Conservation (phyloP, 2,797 vertebrate genomes). For the Poliocrania exsul region DNA sequence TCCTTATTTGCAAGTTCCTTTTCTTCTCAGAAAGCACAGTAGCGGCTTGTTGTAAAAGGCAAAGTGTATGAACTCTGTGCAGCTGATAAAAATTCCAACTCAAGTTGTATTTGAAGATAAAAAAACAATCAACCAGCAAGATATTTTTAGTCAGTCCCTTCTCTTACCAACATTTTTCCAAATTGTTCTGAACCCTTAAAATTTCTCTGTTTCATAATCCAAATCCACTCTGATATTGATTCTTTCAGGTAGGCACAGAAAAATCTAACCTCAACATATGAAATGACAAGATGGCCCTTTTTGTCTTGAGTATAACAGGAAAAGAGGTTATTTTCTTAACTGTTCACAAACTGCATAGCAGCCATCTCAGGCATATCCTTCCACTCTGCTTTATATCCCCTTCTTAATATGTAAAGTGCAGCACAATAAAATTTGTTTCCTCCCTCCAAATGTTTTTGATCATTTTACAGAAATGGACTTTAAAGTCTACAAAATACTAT, state of each 20-base stretch:
- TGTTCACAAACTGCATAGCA: not conserved
- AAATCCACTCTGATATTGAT: not conserved
- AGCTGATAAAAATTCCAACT: slow-evolving; percentile 13
- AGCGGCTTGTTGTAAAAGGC: not conserved
- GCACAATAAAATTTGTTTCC: not conserved
- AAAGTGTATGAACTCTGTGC: not conserved
- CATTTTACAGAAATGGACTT: not conserved
- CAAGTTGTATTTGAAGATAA: not conserved
- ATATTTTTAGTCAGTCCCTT: not conserved
- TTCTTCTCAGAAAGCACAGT: slow-evolving; percentile 31
- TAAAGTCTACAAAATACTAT: not conserved
- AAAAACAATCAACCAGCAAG: not conserved
- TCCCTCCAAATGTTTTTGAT: not conserved
- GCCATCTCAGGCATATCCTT: not conserved
- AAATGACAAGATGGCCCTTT: not conserved
- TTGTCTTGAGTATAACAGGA: not conserved
- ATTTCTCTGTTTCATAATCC: not conserved
- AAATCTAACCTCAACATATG: not conserved
- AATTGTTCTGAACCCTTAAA: not conserved
- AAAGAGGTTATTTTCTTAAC: not conserved
- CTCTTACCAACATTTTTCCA: not conserved
- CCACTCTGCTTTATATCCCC: not conserved
- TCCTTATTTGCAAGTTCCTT: not conserved
- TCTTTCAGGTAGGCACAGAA: not conserved
- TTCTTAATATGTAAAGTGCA: not conserved